Base-by-base conservation (phyloP, 2,113 vertebrate species). In the Octodon degus region DNA sequence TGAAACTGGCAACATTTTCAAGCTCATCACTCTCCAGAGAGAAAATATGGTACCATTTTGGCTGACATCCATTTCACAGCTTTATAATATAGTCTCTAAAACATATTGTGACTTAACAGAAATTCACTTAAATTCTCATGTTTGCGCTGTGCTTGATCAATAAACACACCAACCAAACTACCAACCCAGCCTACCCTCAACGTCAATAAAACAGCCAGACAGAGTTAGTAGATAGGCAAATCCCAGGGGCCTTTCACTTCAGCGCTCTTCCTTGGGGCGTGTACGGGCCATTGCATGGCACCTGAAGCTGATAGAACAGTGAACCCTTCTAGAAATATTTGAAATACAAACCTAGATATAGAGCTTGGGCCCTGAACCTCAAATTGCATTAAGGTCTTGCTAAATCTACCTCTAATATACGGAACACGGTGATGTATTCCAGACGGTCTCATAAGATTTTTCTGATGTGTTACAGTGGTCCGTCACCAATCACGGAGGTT, bases 111-210 rank as follows among this genome's bases (percentile, higher is more conserved):
- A 47, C 22, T 55, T 47, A 74, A 94, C 2, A 87, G 79, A 89
- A 90, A 14, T 81, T 53, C 62, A 68, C n/a, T 85, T 91, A 83
- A 60, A 80, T 76, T 84, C 47, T 95, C 58, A 86, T 40, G 89
- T 90, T 96, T 85, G 37, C 76, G 20, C 63, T 95, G 72, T 76
- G 34, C 13, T 81, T 93, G 8, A 53, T 84, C 77, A 63, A 86
- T 55, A 91, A 84, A 86, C 34, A 79, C 25, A 76, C 70, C 34
- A 76, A 27, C 58, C 43, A 47, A 53, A 37, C 24, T 58, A n/a
- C 19, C 40, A 74, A 90, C 2, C 9, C 47, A 74, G 30, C 53
- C 60, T 58, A 65, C 12, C 16, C 86, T 90, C 58, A 91, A 70
- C 5, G 47, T 47, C 27, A 80, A 30, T 4, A 83, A 93, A 24